Evolutionary conservation across 2,797 vertebrate genomes (phyloP).

Genomic region (Sebastes hubbsi): DNA sequence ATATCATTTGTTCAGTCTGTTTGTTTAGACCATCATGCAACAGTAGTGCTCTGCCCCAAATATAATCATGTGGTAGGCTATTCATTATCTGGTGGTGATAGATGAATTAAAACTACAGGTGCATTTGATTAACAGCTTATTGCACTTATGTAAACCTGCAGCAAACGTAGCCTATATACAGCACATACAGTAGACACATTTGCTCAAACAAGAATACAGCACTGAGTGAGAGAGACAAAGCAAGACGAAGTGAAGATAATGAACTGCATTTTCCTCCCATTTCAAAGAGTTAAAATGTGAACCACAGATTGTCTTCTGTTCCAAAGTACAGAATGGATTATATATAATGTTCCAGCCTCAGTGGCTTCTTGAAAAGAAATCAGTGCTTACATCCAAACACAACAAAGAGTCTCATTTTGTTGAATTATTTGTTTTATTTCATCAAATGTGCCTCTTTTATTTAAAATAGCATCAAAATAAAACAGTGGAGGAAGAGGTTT

Average conservation of each 20-base stretch:
- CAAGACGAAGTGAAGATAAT: too few species aligned
- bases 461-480: too few species aligned
- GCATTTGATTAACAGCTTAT: background rate
- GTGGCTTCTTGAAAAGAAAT: background rate
- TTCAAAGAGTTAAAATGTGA: too few species aligned
- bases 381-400: background rate
- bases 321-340: background rate
- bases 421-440: background rate
- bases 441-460: background rate
- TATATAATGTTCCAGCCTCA: background rate
- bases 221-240: too few species aligned
- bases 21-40: constrained; percentile 1
- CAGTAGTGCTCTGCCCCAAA: background rate
- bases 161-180: background rate
- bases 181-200: background rate
- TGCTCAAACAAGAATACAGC: background rate
- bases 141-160: background rate
- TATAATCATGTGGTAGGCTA: background rate
- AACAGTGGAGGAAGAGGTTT: too few species aligned
- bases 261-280: too few species aligned
- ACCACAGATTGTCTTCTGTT: background rate
- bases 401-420: background rate
- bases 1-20: constrained; percentile 3
- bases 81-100: constrained; percentile 39
- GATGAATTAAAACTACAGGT: constrained; percentile 4